These are phyloP conservation scores for Salticus scenicus DNA, from an alignment of 2,888 invertebrate genomes.

Conservation along the genomic window DNA sequence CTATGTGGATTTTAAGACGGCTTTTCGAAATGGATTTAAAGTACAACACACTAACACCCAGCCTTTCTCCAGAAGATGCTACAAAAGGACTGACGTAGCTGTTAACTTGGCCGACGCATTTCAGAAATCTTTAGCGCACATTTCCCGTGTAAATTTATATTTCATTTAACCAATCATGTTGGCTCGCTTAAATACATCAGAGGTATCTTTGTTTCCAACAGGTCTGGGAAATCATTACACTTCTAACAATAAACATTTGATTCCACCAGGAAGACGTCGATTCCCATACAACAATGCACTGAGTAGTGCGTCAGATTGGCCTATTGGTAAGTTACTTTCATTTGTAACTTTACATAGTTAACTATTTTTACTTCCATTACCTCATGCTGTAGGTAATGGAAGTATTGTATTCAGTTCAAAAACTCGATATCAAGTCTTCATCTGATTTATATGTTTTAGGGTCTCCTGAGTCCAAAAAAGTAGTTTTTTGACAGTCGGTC, in stretches of 20 bases:
- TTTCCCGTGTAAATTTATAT: not conserved
- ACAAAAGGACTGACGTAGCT: not conserved
- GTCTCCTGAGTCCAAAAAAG: too few species aligned
- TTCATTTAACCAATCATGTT: conserved; percentile 27
- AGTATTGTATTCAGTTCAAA: too few species aligned
- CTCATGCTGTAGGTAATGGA: not conserved
- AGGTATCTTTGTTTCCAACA: conserved; percentile 60
- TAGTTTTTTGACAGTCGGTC: too few species aligned
- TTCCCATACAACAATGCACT: conserved; percentile 55
- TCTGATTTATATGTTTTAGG: too few species aligned
- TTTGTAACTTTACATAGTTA: not conserved
- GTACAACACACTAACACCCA: not conserved
- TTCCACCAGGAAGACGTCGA: conserved; percentile 40
- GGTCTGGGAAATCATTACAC: conserved; percentile 58
- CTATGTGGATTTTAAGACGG: too few species aligned
- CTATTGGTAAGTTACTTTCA: conserved; percentile 5
- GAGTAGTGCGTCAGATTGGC: conserved; percentile 43
- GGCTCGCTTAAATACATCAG: conserved; percentile 50
- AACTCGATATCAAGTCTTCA: too few species aligned
- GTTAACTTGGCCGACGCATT: not conserved
- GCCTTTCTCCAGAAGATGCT: not conserved
- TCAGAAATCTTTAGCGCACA: not conserved
- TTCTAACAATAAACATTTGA: conserved; percentile 40
- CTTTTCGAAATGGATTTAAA: not conserved
- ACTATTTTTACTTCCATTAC: not conserved